A percentile compares a stretch with the other conserved stretches of the same genome.
These are phyloP conservation scores for Calephelis nemesis DNA, from an alignment of 1,140 invertebrate species.

Conservation along the genomic window DNA sequence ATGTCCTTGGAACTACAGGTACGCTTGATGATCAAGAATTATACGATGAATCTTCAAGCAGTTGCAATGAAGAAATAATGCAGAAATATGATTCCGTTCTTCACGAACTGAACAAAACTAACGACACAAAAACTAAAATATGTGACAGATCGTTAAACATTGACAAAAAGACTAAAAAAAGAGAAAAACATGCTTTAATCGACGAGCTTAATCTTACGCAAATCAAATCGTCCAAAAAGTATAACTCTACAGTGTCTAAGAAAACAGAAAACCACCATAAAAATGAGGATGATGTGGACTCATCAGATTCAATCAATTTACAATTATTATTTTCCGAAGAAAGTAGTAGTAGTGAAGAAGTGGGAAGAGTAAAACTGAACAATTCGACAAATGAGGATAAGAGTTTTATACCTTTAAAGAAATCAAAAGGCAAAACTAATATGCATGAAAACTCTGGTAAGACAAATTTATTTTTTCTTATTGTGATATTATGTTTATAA, in stretches of 20 bases:
- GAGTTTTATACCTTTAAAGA: constrained; percentile 27
- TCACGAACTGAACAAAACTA: constrained; percentile 43
- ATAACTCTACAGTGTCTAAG: constrained; percentile 18
- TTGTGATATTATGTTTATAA: background rate
- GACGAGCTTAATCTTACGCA: constrained; percentile 69
- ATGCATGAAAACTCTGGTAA: constrained; percentile 47
- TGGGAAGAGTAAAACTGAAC: constrained; percentile 36
- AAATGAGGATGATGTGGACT: constrained; percentile 35
- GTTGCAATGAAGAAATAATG: constrained; percentile 54
- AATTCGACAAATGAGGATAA: constrained; percentile 31
- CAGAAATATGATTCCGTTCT: constrained; percentile 62
- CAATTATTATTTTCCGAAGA: constrained; percentile 61
- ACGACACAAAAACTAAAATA: constrained; percentile 40
- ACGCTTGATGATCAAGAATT: constrained; percentile 33
- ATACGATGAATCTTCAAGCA: constrained; percentile 41
- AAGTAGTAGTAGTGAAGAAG: constrained; percentile 46
- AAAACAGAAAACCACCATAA: constrained; percentile 24
- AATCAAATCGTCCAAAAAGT: constrained; percentile 30
- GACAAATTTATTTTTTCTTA: constrained; percentile 20
- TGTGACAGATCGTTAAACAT: constrained; percentile 51
- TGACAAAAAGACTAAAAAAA: constrained; percentile 45
- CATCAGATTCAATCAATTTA: constrained; percentile 59
- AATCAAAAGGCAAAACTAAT: constrained; percentile 40
- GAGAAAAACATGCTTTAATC: constrained; percentile 43
- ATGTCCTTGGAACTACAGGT: constrained; percentile 45